Base-by-base conservation (phyloP, 2,888 invertebrate species). In the Lochmaea crataegi region DNA sequence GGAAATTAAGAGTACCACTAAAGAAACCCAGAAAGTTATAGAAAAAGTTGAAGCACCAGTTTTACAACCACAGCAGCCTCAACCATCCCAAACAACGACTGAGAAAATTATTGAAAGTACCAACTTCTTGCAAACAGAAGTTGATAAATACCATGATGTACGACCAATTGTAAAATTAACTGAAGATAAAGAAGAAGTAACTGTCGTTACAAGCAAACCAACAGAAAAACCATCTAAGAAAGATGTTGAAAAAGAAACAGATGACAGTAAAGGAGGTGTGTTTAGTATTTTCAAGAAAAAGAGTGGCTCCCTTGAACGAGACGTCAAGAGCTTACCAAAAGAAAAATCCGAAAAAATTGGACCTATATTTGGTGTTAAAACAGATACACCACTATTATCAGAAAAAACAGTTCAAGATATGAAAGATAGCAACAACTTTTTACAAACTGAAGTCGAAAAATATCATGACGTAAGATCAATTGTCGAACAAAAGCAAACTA, bases 111-210 rank as follows among this genome's bases (percentile, higher is more conserved):
- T 32, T 32, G 26, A 5, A 32, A 32, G 26, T 4, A 32, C 26
- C 3, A 32, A 3, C 26, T 32, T 32, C 4, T 0, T 2, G 26
- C 26, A 32, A 32, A 32, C 26, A 3, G 26, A 32, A 32, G 26
- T 32, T 58, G 74, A 78, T 65, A 71, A 78, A n/a, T 82, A 75
- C 42, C 71, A 78, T 53, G 78, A 79, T 75, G 78, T 77, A 14
- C 22, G 22, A 1, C 22, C 22, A 22, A 22, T 22, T 22, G 22
- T 22, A 22, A 22, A 22, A 22, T 22, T 22, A 22, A 10, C 41
- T 41, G 11, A 41, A 41, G n/a, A n/a, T n/a, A n/a, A n/a, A n/a
- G n/a, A n/a, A n/a, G 41, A 41, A 11, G 41, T 41, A 41, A 3
- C 41, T 41, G 41, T 10, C 41, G 41, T 10, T 41, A 22, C 10